Conservation (phyloP, 2,888 invertebrate genomes). For the Sialis lutaria region DNA sequence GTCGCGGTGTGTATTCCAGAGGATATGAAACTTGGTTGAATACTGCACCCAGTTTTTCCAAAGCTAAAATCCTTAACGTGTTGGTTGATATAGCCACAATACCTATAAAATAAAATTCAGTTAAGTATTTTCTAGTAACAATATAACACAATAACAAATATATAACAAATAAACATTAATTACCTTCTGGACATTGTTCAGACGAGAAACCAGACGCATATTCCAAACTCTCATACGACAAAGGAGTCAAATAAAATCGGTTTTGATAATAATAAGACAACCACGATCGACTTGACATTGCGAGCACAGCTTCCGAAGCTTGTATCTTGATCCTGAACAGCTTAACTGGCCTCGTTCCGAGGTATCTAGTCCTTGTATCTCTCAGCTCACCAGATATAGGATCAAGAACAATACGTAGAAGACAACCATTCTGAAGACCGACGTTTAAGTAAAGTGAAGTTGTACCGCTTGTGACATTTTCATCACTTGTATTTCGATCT, state of each 20-base stretch:
- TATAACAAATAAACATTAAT: background rate
- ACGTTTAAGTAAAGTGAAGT: slow-evolving; percentile 83
- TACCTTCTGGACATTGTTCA: slow-evolving; percentile 92
- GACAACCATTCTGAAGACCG: slow-evolving; percentile 90
- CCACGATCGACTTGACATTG: slow-evolving; percentile 97
- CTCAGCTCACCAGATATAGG: slow-evolving; percentile 91
- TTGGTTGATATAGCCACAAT: slow-evolving; percentile 98
- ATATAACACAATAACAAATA: no score
- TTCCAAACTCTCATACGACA: slow-evolving; percentile 92
- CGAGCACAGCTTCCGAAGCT: slow-evolving; percentile 88
- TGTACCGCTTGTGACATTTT: slow-evolving; percentile 46
- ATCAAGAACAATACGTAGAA: slow-evolving; percentile 85
- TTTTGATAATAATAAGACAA: slow-evolving; percentile 97
- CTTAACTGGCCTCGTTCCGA: slow-evolving; percentile 84
- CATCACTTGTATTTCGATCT: slow-evolving; percentile 37
- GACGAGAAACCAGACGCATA: slow-evolving; percentile 93
- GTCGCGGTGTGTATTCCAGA: slow-evolving; percentile 88
- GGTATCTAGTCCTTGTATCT: slow-evolving; percentile 91
- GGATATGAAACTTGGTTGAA: slow-evolving; percentile 93
- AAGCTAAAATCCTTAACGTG: slow-evolving; percentile 86
- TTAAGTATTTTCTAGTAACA: no score
- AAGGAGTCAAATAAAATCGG: slow-evolving; percentile 83
- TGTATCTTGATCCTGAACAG: slow-evolving; percentile 92
- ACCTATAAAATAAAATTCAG: slow-evolving; percentile 20
- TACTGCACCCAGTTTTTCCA: slow-evolving; percentile 95